Conservation (phyloP, 2,113 vertebrate genomes). For the Etia nguti region DNA sequence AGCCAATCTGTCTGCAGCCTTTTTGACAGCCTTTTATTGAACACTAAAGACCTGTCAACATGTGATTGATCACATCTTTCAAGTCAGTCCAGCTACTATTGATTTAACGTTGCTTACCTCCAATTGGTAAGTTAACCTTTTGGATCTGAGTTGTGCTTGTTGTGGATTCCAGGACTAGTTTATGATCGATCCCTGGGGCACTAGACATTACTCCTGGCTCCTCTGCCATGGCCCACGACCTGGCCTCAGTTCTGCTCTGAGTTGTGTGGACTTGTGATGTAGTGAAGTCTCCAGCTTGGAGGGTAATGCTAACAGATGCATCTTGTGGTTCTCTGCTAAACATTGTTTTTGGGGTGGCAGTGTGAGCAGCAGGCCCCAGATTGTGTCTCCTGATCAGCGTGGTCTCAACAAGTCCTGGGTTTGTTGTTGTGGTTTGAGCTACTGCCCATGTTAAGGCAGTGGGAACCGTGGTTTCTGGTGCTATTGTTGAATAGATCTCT, state of each 20-base stretch:
- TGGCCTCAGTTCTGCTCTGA: background rate
- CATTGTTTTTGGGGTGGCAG: background rate
- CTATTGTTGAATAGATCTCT: background rate
- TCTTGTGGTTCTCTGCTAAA: background rate
- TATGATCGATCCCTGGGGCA: background rate
- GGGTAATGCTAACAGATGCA: background rate
- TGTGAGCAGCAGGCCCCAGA: background rate
- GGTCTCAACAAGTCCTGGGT: background rate
- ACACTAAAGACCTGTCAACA: slow-evolving; percentile 11
- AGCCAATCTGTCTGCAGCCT: background rate
- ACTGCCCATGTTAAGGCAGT: slow-evolving; percentile 24
- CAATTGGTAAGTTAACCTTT: slow-evolving; percentile 26
- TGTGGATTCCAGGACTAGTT: slow-evolving; percentile 6
- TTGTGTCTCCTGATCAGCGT: background rate
- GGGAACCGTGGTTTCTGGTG: slow-evolving; percentile 41
- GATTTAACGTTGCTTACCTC: slow-evolving; percentile 67
- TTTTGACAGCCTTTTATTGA: slow-evolving; percentile 31
- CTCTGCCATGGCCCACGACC: background rate
- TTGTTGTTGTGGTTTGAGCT: slow-evolving; percentile 27
- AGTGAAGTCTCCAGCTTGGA: background rate
- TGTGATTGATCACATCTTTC: slow-evolving; percentile 52
- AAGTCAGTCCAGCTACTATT: slow-evolving; percentile 23
- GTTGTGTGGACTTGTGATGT: background rate
- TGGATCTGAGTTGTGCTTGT: slow-evolving; percentile 27
- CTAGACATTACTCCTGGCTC: background rate